Conservation (phyloP, 2,113 vertebrate species). For the Lucifuga dentata region DNA sequence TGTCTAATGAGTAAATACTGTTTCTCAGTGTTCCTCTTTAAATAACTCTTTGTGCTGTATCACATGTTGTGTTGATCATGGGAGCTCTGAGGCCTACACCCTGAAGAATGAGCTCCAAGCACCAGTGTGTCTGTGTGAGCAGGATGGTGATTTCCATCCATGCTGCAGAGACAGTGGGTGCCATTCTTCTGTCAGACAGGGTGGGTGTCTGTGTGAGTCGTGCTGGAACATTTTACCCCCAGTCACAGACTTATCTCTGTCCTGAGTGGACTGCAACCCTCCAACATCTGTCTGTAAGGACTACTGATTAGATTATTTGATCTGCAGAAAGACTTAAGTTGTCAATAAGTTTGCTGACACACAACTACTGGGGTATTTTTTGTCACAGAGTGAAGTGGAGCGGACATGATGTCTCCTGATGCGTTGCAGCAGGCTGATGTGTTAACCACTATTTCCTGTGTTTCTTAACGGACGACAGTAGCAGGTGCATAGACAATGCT, state of each 20-base stretch:
- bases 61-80: slow-evolving; percentile 5
- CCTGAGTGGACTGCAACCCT: slow-evolving; percentile 18
- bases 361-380: background rate
- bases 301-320: slow-evolving; percentile 38
- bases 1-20: slow-evolving; percentile 21
- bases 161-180: slow-evolving; percentile 63
- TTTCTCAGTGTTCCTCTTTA: slow-evolving; percentile 3
- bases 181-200: slow-evolving; percentile 61
- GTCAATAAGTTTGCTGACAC: slow-evolving; percentile 1
- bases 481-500: slow-evolving; percentile 50
- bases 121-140: slow-evolving; percentile 43
- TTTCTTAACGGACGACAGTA: slow-evolving; percentile 35
- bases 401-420: background rate
- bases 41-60: background rate
- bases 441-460: slow-evolving; percentile 66
- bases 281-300: slow-evolving; percentile 7
- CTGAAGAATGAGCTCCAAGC: slow-evolving; percentile 38
- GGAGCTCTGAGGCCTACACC: slow-evolving; percentile 27
- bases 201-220: slow-evolving; percentile 64
- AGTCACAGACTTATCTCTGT: slow-evolving; percentile 55
- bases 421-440: slow-evolving; percentile 5
- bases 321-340: background rate
- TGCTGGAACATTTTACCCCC: slow-evolving; percentile 46
- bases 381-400: background rate
- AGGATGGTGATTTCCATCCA: slow-evolving; percentile 58